phyloP scores from a whole-genome alignment of 2,888 invertebrate genomes.

The Drosophila dives region DNA sequence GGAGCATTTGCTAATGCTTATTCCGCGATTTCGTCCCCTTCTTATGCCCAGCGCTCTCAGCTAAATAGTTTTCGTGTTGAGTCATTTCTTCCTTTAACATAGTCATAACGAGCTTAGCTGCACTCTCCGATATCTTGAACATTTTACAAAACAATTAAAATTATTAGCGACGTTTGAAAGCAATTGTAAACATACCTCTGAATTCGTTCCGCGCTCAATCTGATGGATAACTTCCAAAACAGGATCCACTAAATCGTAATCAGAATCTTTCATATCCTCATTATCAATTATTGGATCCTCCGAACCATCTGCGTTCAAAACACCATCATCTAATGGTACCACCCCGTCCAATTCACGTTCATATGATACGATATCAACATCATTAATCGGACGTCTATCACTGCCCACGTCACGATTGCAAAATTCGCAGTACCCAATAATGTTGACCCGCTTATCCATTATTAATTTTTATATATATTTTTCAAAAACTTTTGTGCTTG shows the following conservation, averaged over 20 bases:
- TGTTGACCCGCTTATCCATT: background rate
- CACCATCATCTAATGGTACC: background rate
- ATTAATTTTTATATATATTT: background rate
- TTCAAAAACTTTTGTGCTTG: background rate
- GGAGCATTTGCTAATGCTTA: background rate
- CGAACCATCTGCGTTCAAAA: background rate
- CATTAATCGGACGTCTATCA: slow-evolving; percentile 1
- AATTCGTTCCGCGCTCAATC: background rate
- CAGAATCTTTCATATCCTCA: background rate
- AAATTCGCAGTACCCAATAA: background rate
- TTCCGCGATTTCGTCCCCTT: background rate
- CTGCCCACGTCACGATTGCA: background rate
- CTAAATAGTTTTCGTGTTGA: background rate
- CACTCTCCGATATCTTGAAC: background rate
- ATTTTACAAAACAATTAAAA: background rate
- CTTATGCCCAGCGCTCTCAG: background rate
- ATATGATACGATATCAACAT: background rate
- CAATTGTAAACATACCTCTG: background rate
- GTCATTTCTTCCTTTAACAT: background rate
- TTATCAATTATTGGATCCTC: background rate
- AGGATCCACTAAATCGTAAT: background rate
- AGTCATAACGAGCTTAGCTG: background rate
- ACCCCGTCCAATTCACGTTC: background rate
- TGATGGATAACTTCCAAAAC: background rate
- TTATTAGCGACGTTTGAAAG: background rate